Percentiles rank a stretch among this genome's conserved stretches.
These are phyloP conservation scores for Plebejus melissa DNA, from an alignment of 2,888 invertebrate species.

Conservation along the genomic window DNA sequence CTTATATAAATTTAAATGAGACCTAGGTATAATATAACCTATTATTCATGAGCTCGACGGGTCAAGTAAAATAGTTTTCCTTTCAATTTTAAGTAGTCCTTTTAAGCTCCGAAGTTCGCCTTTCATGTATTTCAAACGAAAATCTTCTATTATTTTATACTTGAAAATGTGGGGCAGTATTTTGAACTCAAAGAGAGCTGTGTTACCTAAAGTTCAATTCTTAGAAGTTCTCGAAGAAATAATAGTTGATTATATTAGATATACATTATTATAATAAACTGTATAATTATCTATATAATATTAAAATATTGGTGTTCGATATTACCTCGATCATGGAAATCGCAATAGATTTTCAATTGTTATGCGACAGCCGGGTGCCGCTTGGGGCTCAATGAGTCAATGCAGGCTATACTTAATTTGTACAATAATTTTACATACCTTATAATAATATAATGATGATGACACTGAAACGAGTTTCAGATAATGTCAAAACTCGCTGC, in stretches of 20 bases:
- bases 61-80: constrained; percentile 35
- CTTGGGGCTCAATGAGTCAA: no score
- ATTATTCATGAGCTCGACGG: constrained; percentile 33
- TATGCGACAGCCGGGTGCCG: no score
- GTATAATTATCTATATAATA: no score
- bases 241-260: not conserved
- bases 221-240: not conserved
- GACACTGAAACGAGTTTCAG: no score
- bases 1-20: constrained; percentile 36
- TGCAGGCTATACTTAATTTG: no score
- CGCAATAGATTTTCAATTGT: no score
- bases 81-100: constrained; percentile 33
- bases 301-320: no score
- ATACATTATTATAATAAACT: no score
- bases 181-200: not conserved
- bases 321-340: no score
- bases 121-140: constrained; percentile 21
- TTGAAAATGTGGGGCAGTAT: constrained; percentile 11
- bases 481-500: no score
- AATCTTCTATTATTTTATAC: constrained; percentile 20
- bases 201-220: not conserved
- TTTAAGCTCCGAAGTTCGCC: constrained; percentile 19
- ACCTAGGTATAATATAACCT: constrained; percentile 11
- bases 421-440: no score
- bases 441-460: no score